Conservation (phyloP, 2,797 vertebrate species). For the Anguilla marmorata region DNA sequence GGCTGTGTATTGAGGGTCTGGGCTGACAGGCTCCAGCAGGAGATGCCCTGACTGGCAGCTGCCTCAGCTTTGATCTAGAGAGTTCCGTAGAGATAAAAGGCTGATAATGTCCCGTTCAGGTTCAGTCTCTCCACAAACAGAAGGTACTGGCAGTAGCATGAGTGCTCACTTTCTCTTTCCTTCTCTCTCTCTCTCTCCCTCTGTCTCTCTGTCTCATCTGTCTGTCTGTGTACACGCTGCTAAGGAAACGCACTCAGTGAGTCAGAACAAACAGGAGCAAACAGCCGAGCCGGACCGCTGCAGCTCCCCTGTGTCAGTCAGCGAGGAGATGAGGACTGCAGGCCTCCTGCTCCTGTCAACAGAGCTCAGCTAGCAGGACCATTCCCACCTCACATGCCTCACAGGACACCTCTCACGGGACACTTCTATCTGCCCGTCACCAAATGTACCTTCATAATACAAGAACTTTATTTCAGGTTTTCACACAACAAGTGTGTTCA, state of each 20-base stretch:
- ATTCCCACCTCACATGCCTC: background rate
- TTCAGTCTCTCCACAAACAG: slow-evolving; percentile 5
- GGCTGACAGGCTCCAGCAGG: slow-evolving; percentile 6
- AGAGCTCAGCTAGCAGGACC: background rate
- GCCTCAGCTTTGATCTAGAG: slow-evolving; percentile 11
- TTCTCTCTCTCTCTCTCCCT: background rate
- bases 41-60: background rate
- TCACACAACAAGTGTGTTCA: background rate
- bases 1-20: background rate
- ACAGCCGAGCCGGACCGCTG: background rate
- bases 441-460: background rate
- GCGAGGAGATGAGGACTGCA: background rate
- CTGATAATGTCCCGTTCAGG: background rate
- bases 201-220: background rate
- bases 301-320: slow-evolving; percentile 1
- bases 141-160: background rate
- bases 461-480: no score
- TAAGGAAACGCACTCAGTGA: slow-evolving; percentile 11
- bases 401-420: background rate
- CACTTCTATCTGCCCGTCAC: background rate
- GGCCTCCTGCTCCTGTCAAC: slow-evolving; percentile 2
- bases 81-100: background rate
- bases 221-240: background rate
- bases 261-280: slow-evolving; percentile 2
- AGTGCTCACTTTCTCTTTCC: background rate